Base-by-base conservation (phyloP, 2,888 invertebrate genomes). In the Aporophyla lueneburgensis region DNA sequence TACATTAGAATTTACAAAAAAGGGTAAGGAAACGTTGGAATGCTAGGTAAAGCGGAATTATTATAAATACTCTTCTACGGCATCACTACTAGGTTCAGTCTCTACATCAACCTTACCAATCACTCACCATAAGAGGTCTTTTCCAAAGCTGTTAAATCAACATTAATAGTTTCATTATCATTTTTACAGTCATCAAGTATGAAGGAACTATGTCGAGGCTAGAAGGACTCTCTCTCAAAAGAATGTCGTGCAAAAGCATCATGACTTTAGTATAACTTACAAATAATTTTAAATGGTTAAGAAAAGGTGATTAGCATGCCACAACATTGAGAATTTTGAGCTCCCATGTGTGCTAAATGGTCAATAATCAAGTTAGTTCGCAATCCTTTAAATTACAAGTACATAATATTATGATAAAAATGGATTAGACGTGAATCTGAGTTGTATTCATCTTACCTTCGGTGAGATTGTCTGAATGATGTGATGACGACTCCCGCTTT, bases 401-500 rank as follows among this genome's bases (percentile, higher is more conserved):
- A 69, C 16, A 54, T 40, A 71, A 75, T 75, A 78, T 89, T 83
- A 85, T 84, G 79, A 87, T 76, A 53, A 87, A 86, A 88, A 85
- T 80, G 68, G 74, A 77, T 72, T 74, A 67, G 43, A 68, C 61
- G 19, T 71, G n/a, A 56, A 69, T 21, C 40, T 54, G 21, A 33
- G 10, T 46, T 69, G 24, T 40, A 59, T 72, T 73, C 46, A 67
- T 83, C 78, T 92, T 95, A 99, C 98, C 99, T 98, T 93, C 99
- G 95, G 90, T 99, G 98, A 21, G 99, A 98, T 92, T 98, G 98
- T 69, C 99, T 96, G 89, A 98, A 99, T 5, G 99, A 99, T 3
- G 99, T 99, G 75, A 99, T 98, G 71, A 99, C 99, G 12, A 99
- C 99, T 0, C 99, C 99, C 3, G 98, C 98, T 93, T 98, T 98